A percentile compares a stretch with the other conserved stretches of the same genome.
These are phyloP conservation scores for Tetrax tetrax DNA, from an alignment of 2,113 vertebrate species.

Conservation along the genomic window DNA sequence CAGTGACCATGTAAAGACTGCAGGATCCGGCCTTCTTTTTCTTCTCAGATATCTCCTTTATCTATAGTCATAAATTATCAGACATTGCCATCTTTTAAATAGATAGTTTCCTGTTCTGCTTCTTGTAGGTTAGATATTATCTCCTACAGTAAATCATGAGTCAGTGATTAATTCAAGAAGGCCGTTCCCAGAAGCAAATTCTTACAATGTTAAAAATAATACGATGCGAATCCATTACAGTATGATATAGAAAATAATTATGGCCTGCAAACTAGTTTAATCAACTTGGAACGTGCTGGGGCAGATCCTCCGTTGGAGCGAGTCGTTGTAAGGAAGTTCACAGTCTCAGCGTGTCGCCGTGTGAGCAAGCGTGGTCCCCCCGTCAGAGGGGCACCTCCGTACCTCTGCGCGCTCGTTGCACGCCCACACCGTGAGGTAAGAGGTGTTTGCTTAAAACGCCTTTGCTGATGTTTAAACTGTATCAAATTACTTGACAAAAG, in stretches of 20 bases:
- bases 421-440: neutral
- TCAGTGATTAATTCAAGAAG: constrained; percentile 62
- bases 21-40: neutral
- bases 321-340: neutral
- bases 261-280: constrained; percentile 47
- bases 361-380: neutral
- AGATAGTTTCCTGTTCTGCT: constrained; percentile 71
- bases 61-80: constrained; percentile 56
- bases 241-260: constrained; percentile 56
- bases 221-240: constrained; percentile 10
- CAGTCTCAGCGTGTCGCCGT: neutral
- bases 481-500: neutral
- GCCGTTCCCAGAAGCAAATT: constrained; percentile 67
- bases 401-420: neutral
- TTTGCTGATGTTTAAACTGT: neutral
- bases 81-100: constrained; percentile 53
- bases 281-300: constrained; percentile 12
- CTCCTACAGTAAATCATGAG: constrained; percentile 58
- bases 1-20: neutral
- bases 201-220: constrained; percentile 59
- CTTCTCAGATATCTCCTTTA: constrained; percentile 26
- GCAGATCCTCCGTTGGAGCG: neutral
- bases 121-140: constrained; percentile 56
- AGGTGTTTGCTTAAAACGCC: neutral
- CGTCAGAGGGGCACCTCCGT: too few relatives aligned